phyloP scores from a whole-genome alignment of 2,888 invertebrate species.

The Aphodius granarius region DNA sequence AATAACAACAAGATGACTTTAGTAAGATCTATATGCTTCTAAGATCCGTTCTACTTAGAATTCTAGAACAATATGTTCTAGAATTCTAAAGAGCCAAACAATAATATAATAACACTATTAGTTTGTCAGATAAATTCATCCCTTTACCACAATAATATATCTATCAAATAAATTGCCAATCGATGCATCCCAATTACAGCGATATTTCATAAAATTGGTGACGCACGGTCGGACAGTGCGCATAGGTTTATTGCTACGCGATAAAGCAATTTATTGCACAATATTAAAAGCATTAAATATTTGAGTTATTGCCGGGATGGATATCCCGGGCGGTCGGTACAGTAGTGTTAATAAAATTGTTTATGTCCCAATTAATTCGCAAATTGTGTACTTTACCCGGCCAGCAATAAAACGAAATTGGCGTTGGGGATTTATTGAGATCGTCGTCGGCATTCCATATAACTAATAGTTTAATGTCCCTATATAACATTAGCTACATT shows the following conservation, averaged over 20 bases:
- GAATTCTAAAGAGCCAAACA: too few relatives aligned
- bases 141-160: neutral
- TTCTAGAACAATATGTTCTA: too few relatives aligned
- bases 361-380: constrained; percentile 14
- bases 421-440: neutral
- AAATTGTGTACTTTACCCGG: constrained; percentile 12
- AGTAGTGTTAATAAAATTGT: constrained; percentile 12
- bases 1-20: too few relatives aligned
- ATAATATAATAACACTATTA: too few relatives aligned
- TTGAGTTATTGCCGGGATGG: constrained; percentile 6
- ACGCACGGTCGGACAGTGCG: neutral
- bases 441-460: neutral
- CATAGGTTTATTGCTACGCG: constrained; percentile 9
- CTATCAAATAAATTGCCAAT: neutral
- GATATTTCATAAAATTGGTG: constrained; percentile 10
- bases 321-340: neutral
- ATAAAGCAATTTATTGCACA: constrained; percentile 9
- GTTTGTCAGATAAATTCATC: neutral
- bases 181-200: neutral
- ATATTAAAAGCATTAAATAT: constrained; percentile 14
- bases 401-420: constrained; percentile 12
- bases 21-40: too few relatives aligned
- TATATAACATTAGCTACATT: too few relatives aligned
- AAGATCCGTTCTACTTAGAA: too few relatives aligned
- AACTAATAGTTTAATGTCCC: neutral